Base-by-base conservation (phyloP, 2,888 invertebrate genomes). In the Merodon equestris region DNA sequence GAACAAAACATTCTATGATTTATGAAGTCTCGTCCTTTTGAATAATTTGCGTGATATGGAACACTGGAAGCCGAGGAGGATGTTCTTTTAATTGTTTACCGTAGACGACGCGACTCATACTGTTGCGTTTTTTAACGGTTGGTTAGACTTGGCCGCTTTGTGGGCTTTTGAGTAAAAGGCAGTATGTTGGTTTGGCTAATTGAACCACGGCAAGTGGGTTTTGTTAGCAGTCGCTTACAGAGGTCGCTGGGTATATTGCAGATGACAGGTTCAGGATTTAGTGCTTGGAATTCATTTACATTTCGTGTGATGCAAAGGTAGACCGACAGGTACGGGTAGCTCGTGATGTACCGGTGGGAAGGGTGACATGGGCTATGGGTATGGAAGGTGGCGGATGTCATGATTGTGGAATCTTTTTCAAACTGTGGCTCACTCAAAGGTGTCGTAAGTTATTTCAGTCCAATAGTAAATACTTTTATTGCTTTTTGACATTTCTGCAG, bases 11-110 rank as follows among this genome's bases (percentile, higher is more conserved):
- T 54, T 71, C 27, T 71, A 48, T 71, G 71, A 71, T 71, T 71
- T 71, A 71, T 71, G 71, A 50, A 63, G 71, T 71, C 54, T 56
- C 56, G 56, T 63, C 61, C 71, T 63, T 61, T 71, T 71, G 71
- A 71, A 71, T 71, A 71, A 63, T 71, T 71, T 61, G 48, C 48
- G 56, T 71, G 71, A 71, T 56, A 56, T 48, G 56, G 27, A 45
- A n/a, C 34, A 58, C 51, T 38, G 38, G 19, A 15, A 45, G 42
- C 47, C 58, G 36, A 15, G 27, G 50, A 45, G 61, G 53, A 15
- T 19, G 14, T 2, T 15, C 42, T 66, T 53, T 68, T 70, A 60
- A 70, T 70, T 70, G 61, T 70, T 70, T 70, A 70, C 60, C 38
- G 14, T 44, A 51, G 44, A 51, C 58, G 57, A 19, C 51, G 45